Evolutionary conservation across 1,140 invertebrate species (phyloP).

Genomic region (Drosophila cardini): DNA sequence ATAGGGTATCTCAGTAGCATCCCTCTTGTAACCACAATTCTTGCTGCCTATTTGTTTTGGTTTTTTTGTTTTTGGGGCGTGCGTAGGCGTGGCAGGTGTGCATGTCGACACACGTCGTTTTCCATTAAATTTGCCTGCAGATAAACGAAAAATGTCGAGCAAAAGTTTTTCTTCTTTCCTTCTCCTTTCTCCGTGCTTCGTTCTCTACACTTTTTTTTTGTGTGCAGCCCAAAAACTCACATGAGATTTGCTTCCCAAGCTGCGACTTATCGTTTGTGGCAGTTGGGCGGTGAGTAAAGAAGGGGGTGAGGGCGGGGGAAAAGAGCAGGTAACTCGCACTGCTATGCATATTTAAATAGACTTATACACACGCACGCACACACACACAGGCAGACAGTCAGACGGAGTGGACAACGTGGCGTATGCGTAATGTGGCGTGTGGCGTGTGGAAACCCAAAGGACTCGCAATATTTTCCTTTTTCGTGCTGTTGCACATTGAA

Average conservation of each 20-base stretch:
- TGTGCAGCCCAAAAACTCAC: conserved; percentile 28
- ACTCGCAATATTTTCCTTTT: conserved; percentile 43
- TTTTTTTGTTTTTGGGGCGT: not conserved
- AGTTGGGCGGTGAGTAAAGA: no score
- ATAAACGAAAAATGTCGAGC: conserved; percentile 74
- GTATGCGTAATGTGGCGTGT: conserved; percentile 71
- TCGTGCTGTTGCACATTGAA: conserved; percentile 67
- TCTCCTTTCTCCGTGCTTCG: not conserved
- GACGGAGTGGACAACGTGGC: conserved; percentile 54
- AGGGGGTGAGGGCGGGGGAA: not conserved
- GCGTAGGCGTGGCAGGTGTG: conserved; percentile 40
- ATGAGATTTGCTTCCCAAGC: conserved; percentile 45
- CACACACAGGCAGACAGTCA: conserved; percentile 18
- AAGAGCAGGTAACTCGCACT: conserved; percentile 3
- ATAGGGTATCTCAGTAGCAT: conserved; percentile 4
- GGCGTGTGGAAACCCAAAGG: conserved; percentile 50
- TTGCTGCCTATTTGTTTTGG: conserved; percentile 16
- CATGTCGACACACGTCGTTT: conserved; percentile 63
- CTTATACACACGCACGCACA: conserved; percentile 13
- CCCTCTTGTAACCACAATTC: not conserved
- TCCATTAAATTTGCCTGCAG: conserved; percentile 76
- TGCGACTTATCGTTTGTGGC: conserved; percentile 29
- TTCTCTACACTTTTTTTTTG: not conserved
- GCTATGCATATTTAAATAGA: conserved; percentile 37
- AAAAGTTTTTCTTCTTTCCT: conserved; percentile 42